phyloP scores from a whole-genome alignment of 2,113 vertebrate genomes.

The Hyaena hyaena region DNA sequence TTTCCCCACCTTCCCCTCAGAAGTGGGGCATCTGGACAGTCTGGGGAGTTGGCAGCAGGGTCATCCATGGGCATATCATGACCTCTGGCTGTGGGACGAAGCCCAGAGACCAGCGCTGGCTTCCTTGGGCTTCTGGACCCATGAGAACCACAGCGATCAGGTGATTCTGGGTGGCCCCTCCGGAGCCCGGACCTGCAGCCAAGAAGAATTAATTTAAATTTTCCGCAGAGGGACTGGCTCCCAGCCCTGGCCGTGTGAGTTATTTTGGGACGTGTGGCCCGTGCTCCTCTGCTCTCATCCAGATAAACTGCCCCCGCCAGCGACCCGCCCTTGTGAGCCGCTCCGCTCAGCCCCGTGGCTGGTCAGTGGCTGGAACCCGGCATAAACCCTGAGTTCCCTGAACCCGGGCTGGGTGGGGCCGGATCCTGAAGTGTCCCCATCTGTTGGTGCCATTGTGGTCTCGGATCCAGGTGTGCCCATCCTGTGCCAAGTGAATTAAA shows the following conservation, averaged over 20 bases:
- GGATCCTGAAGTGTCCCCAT: not conserved
- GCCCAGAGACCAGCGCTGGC: fast-evolving
- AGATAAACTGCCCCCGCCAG: not conserved
- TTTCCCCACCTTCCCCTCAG: not conserved
- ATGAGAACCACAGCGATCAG: not conserved
- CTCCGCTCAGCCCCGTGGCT: not conserved
- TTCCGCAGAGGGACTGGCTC: conserved; percentile 42
- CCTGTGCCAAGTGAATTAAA: conserved; percentile 19
- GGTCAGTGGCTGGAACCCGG: not conserved
- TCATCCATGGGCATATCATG: not conserved
- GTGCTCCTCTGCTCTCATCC: not conserved
- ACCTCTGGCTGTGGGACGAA: not conserved
- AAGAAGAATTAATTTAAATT: conserved; percentile 65
- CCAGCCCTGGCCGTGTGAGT: not conserved
- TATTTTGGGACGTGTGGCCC: conserved; percentile 57
- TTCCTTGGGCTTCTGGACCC: not conserved
- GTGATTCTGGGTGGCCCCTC: not conserved
- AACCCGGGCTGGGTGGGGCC: not conserved
- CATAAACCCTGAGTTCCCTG: fast-evolving
- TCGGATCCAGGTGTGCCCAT: not conserved
- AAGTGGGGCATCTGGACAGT: too few relatives aligned
- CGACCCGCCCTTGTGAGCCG: fast-evolving
- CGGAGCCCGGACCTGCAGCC: not conserved
- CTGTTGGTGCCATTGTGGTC: not conserved
- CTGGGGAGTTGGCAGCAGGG: fast-evolving